Evolutionary conservation across 2,797 vertebrate species (phyloP).

Genomic region (Peromyscus nudipes): DNA sequence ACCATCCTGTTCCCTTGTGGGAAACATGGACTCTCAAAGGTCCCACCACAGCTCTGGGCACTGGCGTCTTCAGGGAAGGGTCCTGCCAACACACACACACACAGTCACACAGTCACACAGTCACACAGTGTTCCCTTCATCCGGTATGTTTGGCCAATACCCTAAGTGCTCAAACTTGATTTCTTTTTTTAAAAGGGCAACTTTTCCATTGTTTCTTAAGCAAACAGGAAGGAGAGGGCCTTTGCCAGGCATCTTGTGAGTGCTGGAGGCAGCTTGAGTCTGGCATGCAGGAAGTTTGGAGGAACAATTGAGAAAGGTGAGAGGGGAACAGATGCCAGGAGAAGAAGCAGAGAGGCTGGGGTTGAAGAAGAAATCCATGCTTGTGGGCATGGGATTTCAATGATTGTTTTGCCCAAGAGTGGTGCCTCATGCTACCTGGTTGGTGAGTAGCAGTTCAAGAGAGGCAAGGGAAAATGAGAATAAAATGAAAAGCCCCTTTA

Average conservation of each 20-base stretch:
- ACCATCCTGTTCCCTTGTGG: background rate
- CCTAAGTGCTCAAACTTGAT: background rate
- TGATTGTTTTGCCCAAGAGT: background rate
- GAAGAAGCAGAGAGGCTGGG: background rate
- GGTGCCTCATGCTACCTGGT: too few relatives aligned
- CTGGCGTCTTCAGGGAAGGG: background rate
- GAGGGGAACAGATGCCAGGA: background rate
- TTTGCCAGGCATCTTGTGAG: background rate
- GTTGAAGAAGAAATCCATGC: background rate
- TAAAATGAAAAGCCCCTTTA: background rate
- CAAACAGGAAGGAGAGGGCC: background rate
- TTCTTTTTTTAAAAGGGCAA: background rate
- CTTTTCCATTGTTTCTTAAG: conserved; percentile 25
- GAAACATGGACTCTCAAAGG: background rate
- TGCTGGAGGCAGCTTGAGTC: background rate
- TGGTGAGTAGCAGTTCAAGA: background rate
- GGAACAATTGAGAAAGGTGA: background rate
- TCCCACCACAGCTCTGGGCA: background rate
- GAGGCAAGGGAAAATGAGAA: background rate
- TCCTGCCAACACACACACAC: background rate
- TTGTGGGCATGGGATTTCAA: background rate
- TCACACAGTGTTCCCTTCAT: background rate
- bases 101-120: too few relatives aligned
- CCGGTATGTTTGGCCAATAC: background rate
- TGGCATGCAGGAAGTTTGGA: background rate